Evolutionary conservation across 2,888 invertebrate genomes (phyloP).

Genomic region (Cephalotes varians): DNA sequence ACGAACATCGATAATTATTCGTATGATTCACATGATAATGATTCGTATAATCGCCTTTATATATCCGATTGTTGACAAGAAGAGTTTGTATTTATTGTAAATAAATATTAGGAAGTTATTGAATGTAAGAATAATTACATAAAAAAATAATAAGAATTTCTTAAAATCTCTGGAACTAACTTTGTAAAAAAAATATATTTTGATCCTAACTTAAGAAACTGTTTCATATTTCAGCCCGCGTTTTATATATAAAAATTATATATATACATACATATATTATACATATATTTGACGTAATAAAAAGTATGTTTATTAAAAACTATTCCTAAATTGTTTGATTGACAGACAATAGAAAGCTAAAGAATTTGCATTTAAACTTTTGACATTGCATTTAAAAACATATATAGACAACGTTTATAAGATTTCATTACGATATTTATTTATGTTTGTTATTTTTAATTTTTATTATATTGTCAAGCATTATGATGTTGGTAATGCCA

Average conservation of each 20-base stretch:
- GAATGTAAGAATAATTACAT: neutral
- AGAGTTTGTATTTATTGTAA: neutral
- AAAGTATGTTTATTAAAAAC: neutral
- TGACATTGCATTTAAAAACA: neutral
- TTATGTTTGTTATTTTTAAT: conserved; percentile 10
- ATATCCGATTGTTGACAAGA: neutral
- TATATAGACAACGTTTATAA: neutral
- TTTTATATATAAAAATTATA: neutral
- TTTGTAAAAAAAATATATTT: neutral
- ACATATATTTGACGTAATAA: neutral
- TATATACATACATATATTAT: too few species aligned
- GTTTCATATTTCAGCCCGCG: neutral
- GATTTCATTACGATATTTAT: neutral
- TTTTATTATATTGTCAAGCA: neutral
- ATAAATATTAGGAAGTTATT: neutral
- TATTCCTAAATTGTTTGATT: neutral
- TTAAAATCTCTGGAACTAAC: neutral
- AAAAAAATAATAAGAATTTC: neutral
- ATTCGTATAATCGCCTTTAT: too few species aligned
- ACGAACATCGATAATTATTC: neutral
- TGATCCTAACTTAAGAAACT: neutral
- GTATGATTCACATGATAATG: neutral
- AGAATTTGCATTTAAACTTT: neutral
- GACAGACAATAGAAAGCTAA: neutral
- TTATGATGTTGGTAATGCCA: conserved; percentile 19